These are phyloP conservation scores for Sternarchorhynchus goeldii DNA, from an alignment of 2,797 vertebrate genomes.

Conservation along the genomic window DNA sequence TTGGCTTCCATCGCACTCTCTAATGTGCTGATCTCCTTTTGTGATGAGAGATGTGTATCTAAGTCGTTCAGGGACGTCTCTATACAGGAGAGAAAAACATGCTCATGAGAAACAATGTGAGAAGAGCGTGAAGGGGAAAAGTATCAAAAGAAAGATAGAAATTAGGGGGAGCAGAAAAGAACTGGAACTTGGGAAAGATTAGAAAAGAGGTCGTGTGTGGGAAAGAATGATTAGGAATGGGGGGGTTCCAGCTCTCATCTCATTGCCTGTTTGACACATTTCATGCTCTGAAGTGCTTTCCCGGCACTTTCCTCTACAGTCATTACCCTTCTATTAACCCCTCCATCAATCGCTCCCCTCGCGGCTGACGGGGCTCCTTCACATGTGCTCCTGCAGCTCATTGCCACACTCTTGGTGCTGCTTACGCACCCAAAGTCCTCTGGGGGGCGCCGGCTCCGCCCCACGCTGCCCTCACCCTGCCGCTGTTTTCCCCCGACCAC, in stretches of 20 bases:
- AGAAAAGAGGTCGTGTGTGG: slow-evolving; percentile 44
- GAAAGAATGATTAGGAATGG: slow-evolving; percentile 34
- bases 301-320: slow-evolving; percentile 75
- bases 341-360: slow-evolving; percentile 68
- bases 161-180: slow-evolving; percentile 22
- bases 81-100: not conserved
- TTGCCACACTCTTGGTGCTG: slow-evolving; percentile 39
- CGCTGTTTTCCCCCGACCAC: slow-evolving; percentile 40
- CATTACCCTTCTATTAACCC: slow-evolving; percentile 81
- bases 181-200: slow-evolving; percentile 40
- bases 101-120: not conserved
- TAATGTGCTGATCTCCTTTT: too few relatives aligned
- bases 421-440: slow-evolving; percentile 27
- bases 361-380: slow-evolving; percentile 22
- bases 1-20: not conserved
- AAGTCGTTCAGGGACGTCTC: not conserved
- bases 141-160: slow-evolving; percentile 15
- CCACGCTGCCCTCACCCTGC: slow-evolving; percentile 21
- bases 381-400: slow-evolving; percentile 23
- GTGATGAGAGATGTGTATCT: not conserved
- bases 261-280: slow-evolving; percentile 73
- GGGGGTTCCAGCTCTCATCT: slow-evolving; percentile 65
- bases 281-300: slow-evolving; percentile 76
- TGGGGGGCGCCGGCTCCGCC: slow-evolving; percentile 5
- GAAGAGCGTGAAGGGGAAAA: not conserved